Base-by-base conservation (phyloP, 92 coral and sea anemone genomes). In the Isaurus tuberculatus region DNA sequence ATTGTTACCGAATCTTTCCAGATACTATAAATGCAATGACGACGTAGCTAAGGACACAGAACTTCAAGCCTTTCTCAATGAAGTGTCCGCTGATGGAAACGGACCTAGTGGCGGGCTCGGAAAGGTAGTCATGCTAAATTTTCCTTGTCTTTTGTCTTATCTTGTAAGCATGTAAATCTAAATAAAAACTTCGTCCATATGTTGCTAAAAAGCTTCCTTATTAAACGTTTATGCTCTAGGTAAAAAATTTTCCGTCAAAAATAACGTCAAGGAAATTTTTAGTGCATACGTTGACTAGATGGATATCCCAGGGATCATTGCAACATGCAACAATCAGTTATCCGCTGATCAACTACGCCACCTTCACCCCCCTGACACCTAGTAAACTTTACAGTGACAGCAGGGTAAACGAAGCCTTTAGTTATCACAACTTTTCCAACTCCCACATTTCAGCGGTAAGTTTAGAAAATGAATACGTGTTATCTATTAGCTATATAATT, bases 41-140 rank as follows among this genome's bases (percentile, higher is more conserved):
- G 88, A 75, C 14, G 91, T 88, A 3, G 26, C 58, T 3, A 36
- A 30, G 10, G 91, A 88, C 77, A 66, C 31, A 61, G 91, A 88
- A 55, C 73, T 88, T n/a, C 91, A 88, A 34, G 82, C 84, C 29
- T 88, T 84, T 60, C 74, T 88, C 65, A 88, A 84, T 14, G 91
- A 88, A 49, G 85, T 88, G 23, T 88, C 91, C 14, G 85, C 89
- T 10, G 81, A 88, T 11, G 91, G 91, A 15, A 68, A 3, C 1
- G 88, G 91, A 4, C 20, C 48, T 5, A 58, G 79, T 2, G 88
- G 91, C 36, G 91, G 85, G 2, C 67, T 78, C n/a, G 91, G 91
- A 77, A 75, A 78, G 65, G 91, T 88, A 88, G 5, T 23, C 13
- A 2, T 48, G 58, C 31, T 13, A 72, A 20, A 22, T 44, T 5